Conservation (phyloP, 2,888 invertebrate species). For the Lampropteryx suffumata region DNA sequence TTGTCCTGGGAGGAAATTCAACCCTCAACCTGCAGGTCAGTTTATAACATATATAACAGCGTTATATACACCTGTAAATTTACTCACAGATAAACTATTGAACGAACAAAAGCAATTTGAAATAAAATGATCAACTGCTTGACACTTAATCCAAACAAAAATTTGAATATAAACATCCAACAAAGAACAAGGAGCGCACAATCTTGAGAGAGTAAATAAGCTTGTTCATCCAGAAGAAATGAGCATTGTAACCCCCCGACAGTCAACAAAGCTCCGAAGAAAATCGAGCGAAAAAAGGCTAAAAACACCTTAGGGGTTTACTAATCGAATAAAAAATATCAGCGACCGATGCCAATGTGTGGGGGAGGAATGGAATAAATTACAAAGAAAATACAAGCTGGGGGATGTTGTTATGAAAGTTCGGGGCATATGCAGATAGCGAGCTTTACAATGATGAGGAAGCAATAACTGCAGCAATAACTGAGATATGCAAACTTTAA, state of each 20-base stretch:
- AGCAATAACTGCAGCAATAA: slow-evolving; percentile 29
- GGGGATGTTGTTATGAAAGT: slow-evolving; percentile 71
- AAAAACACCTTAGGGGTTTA: slow-evolving; percentile 84
- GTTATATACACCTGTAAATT: too few species aligned
- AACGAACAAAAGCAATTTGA: neutral
- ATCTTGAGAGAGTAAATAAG: slow-evolving; percentile 70
- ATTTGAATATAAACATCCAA: slow-evolving; percentile 27
- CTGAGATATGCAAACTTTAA: slow-evolving; percentile 21
- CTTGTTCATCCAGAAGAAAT: slow-evolving; percentile 80
- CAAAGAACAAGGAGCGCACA: slow-evolving; percentile 37
- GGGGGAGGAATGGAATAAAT: slow-evolving; percentile 82
- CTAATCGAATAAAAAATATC: slow-evolving; percentile 85
- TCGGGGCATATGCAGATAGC: slow-evolving; percentile 72
- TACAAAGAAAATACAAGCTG: slow-evolving; percentile 81
- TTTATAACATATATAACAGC: too few species aligned
- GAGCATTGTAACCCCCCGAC: slow-evolving; percentile 78
- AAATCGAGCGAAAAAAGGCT: slow-evolving; percentile 84
- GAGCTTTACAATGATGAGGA: slow-evolving; percentile 35
- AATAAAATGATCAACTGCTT: neutral
- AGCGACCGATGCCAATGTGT: slow-evolving; percentile 82
- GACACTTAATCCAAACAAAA: slow-evolving; percentile 15
- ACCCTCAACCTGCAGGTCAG: too few species aligned
- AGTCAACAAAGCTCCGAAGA: slow-evolving; percentile 83
- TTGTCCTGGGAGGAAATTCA: too few species aligned
- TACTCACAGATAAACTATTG: too few species aligned